Evolutionary conservation across 2,797 vertebrate species (phyloP).

Genomic region (Astyanax mexicanus): DNA sequence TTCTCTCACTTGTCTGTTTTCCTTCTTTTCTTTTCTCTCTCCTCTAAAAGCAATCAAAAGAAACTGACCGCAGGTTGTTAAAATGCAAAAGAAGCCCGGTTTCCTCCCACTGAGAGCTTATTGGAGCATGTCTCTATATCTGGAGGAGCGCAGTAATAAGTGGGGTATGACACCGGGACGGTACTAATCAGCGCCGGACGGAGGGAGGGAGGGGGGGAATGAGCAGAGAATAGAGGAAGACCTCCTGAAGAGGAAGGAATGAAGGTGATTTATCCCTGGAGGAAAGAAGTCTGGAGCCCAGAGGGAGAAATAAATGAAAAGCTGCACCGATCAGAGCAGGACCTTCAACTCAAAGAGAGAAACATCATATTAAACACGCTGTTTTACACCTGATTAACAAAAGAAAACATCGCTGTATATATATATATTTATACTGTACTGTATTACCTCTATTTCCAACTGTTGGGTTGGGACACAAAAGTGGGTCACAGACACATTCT

Average conservation of each 20-base stretch:
- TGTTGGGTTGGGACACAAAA: no score
- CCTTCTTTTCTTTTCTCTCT: slow-evolving; percentile 53
- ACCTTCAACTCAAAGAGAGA: slow-evolving; percentile 38
- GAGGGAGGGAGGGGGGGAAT: slow-evolving; percentile 34
- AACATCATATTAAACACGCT: slow-evolving; percentile 38
- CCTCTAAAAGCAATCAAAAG: slow-evolving; percentile 53
- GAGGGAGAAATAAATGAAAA: slow-evolving; percentile 43
- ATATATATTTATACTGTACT: no score
- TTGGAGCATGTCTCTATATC: slow-evolving; percentile 70
- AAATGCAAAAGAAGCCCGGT: slow-evolving; percentile 63
- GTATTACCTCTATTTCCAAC: no score
- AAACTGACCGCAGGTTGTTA: slow-evolving; percentile 64
- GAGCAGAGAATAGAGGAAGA: slow-evolving; percentile 51
- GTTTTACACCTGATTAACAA: slow-evolving; percentile 1
- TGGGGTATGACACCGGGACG: slow-evolving; percentile 67
- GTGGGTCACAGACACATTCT: no score
- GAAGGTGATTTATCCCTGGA: slow-evolving; percentile 28
- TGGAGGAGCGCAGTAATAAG: slow-evolving; percentile 66
- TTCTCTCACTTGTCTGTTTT: slow-evolving; percentile 53
- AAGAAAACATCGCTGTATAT: no score
- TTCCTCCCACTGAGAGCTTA: slow-evolving; percentile 68
- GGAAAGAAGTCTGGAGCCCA: slow-evolving; percentile 3
- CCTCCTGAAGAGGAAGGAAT: slow-evolving; percentile 57
- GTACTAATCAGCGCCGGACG: slow-evolving; percentile 70
- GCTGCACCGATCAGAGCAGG: slow-evolving; percentile 40